These are phyloP conservation scores for Cataglyphis livida DNA, from an alignment of 2,888 invertebrate species.

Conservation along the genomic window DNA sequence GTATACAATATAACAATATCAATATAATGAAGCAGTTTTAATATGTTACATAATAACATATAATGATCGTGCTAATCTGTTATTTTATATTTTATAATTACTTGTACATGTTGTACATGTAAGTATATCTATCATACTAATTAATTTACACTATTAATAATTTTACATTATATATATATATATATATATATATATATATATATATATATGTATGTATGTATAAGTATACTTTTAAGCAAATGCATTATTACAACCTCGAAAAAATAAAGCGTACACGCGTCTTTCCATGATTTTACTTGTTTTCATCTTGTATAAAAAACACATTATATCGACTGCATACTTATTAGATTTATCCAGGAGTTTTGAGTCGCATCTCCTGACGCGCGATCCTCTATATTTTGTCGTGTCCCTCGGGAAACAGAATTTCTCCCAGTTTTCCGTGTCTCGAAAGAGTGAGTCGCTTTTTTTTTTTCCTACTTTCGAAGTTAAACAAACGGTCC, in stretches of 20 bases:
- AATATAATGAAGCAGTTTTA: constrained; percentile 1
- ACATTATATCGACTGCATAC: constrained; percentile 1
- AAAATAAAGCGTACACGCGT: not conserved
- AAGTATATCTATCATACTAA: constrained; percentile 3
- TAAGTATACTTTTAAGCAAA: not conserved
- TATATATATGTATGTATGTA: not conserved
- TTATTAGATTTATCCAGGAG: constrained; percentile 41
- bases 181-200: not conserved
- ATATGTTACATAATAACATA: not conserved
- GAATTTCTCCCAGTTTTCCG: constrained; percentile 34
- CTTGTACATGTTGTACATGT: not conserved
- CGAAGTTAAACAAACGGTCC: constrained; percentile 50
- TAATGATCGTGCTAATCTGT: not conserved
- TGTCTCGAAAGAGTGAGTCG: not conserved
- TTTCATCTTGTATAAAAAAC: constrained; percentile 11
- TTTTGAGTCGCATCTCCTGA: constrained; percentile 18
- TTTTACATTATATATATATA: not conserved
- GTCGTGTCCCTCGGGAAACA: not conserved
- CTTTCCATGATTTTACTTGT: constrained; percentile 6
- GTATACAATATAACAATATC: not conserved
- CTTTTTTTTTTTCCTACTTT: constrained; percentile 29
- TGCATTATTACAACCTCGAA: not conserved
- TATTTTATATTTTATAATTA: constrained; percentile 6
- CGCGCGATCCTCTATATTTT: not conserved
- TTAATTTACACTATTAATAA: not conserved